A percentile compares a stretch with the other conserved stretches of the same genome.
These are phyloP conservation scores for Nesidiocoris tenuis DNA, from an alignment of 2,888 invertebrate species.

Conservation along the genomic window DNA sequence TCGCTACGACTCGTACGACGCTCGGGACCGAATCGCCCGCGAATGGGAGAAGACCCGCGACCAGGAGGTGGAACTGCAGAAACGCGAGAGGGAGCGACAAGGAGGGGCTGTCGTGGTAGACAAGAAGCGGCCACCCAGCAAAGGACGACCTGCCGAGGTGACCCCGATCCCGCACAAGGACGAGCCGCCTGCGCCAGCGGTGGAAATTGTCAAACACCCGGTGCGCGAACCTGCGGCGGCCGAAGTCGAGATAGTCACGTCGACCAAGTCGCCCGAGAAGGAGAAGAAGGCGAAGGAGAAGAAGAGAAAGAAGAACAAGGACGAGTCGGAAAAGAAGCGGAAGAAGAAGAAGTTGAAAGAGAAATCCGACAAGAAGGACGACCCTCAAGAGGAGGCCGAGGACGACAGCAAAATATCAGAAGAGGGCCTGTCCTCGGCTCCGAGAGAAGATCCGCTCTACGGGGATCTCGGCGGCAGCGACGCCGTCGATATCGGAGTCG, in stretches of 20 bases:
- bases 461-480: constrained; percentile 53
- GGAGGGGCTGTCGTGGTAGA: background rate
- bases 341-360: constrained; percentile 48
- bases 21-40: constrained; percentile 45
- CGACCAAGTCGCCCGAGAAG: constrained; percentile 52
- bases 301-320: constrained; percentile 50
- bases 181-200: constrained; percentile 10
- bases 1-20: constrained; percentile 11
- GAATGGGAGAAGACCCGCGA: constrained; percentile 51
- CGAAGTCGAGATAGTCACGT: constrained; percentile 40
- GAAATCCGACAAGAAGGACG: constrained; percentile 45
- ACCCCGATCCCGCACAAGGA: constrained; percentile 30
- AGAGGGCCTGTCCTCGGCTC: constrained; percentile 1
- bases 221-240: constrained; percentile 34
- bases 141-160: constrained; percentile 33
- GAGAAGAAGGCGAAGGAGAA: constrained; percentile 52
- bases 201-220: constrained; percentile 5
- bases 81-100: constrained; percentile 50
- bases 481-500: constrained; percentile 60
- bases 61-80: constrained; percentile 50
- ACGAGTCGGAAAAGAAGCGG: constrained; percentile 45
- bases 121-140: constrained; percentile 20
- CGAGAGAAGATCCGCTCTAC: constrained; percentile 54
- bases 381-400: constrained; percentile 47
- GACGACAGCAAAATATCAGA: constrained; percentile 48